Evolutionary conservation across 1,140 invertebrate genomes (phyloP).

Genomic region (Drosophila bocqueti): DNA sequence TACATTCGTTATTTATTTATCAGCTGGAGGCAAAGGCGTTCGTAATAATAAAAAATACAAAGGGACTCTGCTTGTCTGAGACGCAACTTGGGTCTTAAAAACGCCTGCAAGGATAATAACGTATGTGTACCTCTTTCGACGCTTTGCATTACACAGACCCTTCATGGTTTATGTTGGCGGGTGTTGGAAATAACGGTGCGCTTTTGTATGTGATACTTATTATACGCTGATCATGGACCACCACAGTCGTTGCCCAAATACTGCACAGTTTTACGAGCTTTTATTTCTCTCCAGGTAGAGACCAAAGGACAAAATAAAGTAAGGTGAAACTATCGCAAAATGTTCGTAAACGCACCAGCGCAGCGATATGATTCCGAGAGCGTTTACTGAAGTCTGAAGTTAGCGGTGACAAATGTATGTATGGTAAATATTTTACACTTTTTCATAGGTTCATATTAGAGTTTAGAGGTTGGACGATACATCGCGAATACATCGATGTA

Average conservation of each 20-base stretch:
- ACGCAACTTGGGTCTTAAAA: slow-evolving; percentile 21
- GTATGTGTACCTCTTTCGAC: slow-evolving; percentile 4
- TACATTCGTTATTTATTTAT: slow-evolving; percentile 20
- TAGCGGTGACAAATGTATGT: too few relatives aligned
- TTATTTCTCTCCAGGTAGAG: neutral
- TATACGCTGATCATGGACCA: neutral
- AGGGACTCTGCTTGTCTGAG: slow-evolving; percentile 3
- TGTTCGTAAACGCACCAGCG: too few relatives aligned
- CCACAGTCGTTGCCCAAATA: neutral
- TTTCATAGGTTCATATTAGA: too few relatives aligned
- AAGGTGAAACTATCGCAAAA: neutral
- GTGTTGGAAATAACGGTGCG: neutral
- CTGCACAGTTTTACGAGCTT: neutral
- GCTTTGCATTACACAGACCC: neutral
- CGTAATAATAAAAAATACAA: slow-evolving; percentile 19
- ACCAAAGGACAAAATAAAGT: neutral
- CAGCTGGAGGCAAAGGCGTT: slow-evolving; percentile 6
- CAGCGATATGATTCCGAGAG: too few relatives aligned
- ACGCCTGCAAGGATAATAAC: slow-evolving; percentile 4
- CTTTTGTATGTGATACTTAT: neutral
- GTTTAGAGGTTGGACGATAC: too few relatives aligned
- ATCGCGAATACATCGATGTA: too few relatives aligned
- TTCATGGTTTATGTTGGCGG: slow-evolving; percentile 1
- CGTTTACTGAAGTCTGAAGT: too few relatives aligned
- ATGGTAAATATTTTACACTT: too few relatives aligned